Evolutionary conservation across 1,140 invertebrate species (phyloP), one percentile per base, ranked within the genome.

Genomic region (Centruroides vittatus): DNA sequence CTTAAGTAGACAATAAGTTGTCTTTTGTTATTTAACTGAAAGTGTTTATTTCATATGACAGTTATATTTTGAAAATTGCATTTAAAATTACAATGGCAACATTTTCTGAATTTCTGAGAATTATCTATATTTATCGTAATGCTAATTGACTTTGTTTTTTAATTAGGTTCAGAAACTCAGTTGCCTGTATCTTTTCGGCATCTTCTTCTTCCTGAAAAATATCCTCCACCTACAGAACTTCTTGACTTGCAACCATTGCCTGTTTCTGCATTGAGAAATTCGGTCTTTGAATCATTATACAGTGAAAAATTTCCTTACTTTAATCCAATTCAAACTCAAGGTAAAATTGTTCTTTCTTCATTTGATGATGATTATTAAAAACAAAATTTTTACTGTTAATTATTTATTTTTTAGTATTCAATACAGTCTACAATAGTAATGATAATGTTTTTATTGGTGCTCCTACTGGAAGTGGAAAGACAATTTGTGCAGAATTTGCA

Each of bases 371-470:
- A 23, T 23, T 23, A 23, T 23, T 23, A 23, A 23, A 23, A 23
- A 23, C 23, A 41, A 8, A 41, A 41, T 6, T 1, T 41, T 41
- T 5, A 11, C 50, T 51, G 8, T 13, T 51, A 51, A 51, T 65
- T 49, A 56, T 12, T 62, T 74, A 70, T 67, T 80, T 41, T 23
- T 41, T 8, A 41, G 95, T 98, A 5, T 99, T 99, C 73, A 98
- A 99, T 73, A 89, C 95, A 0, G 85, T 98, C 1, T 99, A 98
- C 74, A 98, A 99, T 76, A 92, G 86, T 12, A 94, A 99, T 74
- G 97, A 99, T 69, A 99, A 98, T 75, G 89, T 99, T 1, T 98
- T 99, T 73, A 85, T 99, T 61, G 96, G 94, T 7, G 95, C 97
- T 0, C 96, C 97, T 1, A 92, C 93, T 11, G 96, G 96, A 0